phyloP scores from a whole-genome alignment of 2,113 vertebrate genomes.

The Lepus europaeus region DNA sequence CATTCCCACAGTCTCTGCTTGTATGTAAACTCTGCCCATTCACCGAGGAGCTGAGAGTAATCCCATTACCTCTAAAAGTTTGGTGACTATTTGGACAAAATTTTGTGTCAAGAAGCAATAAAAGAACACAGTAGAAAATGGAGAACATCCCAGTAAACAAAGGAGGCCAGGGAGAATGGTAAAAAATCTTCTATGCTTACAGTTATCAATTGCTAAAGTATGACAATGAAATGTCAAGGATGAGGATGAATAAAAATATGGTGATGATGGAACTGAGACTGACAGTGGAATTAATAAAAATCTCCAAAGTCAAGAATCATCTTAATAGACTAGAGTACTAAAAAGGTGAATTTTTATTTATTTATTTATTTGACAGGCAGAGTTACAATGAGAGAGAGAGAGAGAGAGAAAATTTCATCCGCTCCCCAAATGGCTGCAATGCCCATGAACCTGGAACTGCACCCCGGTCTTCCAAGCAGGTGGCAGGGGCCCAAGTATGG shows the following conservation, averaged over 20 bases:
- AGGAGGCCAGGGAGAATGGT: neutral
- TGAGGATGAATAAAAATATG: neutral
- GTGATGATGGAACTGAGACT: neutral
- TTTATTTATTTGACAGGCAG: too few relatives aligned
- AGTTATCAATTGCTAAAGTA: neutral
- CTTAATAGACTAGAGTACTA: neutral
- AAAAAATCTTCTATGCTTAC: conserved; percentile 3
- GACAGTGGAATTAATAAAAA: neutral
- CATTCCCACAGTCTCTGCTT: neutral
- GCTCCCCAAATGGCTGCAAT: too few relatives aligned
- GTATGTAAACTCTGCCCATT: neutral
- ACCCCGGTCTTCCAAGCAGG: too few relatives aligned
- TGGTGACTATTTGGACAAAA: neutral
- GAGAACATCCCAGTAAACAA: neutral
- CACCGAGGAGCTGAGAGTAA: neutral
- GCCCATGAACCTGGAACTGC: too few relatives aligned
- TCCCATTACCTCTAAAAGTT: neutral
- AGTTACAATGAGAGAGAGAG: too few relatives aligned
- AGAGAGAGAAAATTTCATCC: too few relatives aligned
- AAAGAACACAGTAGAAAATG: conserved; percentile 10
- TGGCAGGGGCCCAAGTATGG: too few relatives aligned
- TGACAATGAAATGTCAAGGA: neutral
- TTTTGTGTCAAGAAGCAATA: neutral
- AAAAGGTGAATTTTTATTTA: neutral
- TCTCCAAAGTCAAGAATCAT: neutral